These are phyloP conservation scores for Eupithecia abbreviata DNA, from an alignment of 2,888 invertebrate genomes.

Conservation along the genomic window DNA sequence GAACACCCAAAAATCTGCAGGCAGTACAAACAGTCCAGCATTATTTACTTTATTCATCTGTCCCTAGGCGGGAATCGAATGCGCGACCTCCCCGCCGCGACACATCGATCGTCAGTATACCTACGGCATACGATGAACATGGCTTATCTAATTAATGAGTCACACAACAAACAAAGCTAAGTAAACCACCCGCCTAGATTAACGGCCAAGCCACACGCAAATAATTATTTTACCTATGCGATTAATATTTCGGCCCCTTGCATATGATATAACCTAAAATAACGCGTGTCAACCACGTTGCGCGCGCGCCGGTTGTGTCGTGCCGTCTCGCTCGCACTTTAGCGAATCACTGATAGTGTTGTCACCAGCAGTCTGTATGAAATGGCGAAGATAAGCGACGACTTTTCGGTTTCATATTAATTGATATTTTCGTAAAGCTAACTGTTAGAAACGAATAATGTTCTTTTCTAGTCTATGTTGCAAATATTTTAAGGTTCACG, in stretches of 20 bases:
- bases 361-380: not conserved
- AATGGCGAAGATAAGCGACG: not conserved
- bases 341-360: not conserved
- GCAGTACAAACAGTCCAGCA: no score
- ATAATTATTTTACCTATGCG: not conserved
- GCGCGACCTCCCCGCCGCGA: not conserved
- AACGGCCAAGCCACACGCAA: constrained; percentile 9
- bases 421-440: not conserved
- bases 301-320: constrained; percentile 54
- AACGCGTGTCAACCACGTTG: constrained; percentile 69
- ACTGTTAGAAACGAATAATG: not conserved
- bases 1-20: no score
- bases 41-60: not conserved
- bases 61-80: not conserved
- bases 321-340: constrained; percentile 20
- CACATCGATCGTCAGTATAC: not conserved
- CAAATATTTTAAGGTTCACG: not conserved
- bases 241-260: not conserved
- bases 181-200: constrained; percentile 2
- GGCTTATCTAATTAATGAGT: not conserved
- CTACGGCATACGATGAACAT: not conserved
- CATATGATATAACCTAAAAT: constrained; percentile 67
- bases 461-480: not conserved
- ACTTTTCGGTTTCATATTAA: not conserved
- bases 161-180: not conserved